Evolutionary conservation across 2,888 invertebrate species (phyloP), one percentile per base, ranked within the genome.

Genomic region (Agonum fuliginosum): DNA sequence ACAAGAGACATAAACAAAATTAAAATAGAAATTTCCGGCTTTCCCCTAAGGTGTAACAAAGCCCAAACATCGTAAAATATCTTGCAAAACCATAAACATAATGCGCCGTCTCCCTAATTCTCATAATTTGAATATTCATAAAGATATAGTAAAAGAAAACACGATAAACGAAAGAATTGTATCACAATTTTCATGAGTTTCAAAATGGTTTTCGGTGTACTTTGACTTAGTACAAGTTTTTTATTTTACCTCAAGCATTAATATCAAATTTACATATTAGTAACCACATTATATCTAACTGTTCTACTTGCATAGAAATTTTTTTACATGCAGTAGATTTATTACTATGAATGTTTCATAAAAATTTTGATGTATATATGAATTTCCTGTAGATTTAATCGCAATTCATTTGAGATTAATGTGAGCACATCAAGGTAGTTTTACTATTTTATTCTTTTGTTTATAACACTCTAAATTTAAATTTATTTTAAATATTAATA

Each of bases 121-220:
- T 20, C 54, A 54, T 54, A 20, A 54, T 54, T 54, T 54, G 54
- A 54, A 54, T 54, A 54, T 54, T 54, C 54, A 54, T 54, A 54
- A 48, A 48, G 20, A 48, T 20, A 20, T 22, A 54, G 3, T 54
- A 54, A 54, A 37, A 54, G 54, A 54, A 54, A 22, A 54, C 54
- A 54, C 22, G 54, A 24, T 54, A 22, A 20, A 22, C 20, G 54
- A 12, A 54, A 54, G 54, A 54, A 54, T 51, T 19, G 22, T 51
- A 51, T 51, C 51, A 51, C 48, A 48, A 48, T 48, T 48, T 48
- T 19, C 48, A 48, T 48, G 51, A 22, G 54, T 54, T 54, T 54
- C 24, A 24, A 12, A 54, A 54, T 20, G 10, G 20, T 20, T 48
- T 48, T 8, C 48, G 48, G 20, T 51, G 37, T 10, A 37, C 8